phyloP scores from a whole-genome alignment of 2,888 invertebrate genomes.

The Trichopoda pennipes region DNA sequence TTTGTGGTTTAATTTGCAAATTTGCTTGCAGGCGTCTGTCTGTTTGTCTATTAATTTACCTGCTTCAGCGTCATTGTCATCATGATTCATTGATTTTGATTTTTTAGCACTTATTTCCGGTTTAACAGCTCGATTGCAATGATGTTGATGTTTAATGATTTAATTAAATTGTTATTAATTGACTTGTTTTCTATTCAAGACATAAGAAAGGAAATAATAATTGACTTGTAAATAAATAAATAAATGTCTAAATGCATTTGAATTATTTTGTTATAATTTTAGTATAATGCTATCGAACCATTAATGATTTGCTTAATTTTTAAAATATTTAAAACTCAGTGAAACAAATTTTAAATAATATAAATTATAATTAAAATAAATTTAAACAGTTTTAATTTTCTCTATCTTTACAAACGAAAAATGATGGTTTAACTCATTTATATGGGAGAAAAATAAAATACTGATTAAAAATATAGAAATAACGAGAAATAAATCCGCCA shows the following conservation, averaged over 20 bases:
- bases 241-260: slow-evolving; percentile 19
- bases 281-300: slow-evolving; percentile 15
- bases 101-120: slow-evolving; percentile 45
- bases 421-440: too few relatives aligned
- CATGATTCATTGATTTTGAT: slow-evolving; percentile 40
- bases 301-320: neutral
- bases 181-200: slow-evolving; percentile 17
- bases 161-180: slow-evolving; percentile 37
- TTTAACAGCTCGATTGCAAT: slow-evolving; percentile 2
- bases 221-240: neutral
- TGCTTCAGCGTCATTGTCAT: slow-evolving; percentile 28
- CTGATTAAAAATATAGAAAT: too few relatives aligned
- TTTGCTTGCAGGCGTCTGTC: slow-evolving; percentile 19
- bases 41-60: slow-evolving; percentile 22
- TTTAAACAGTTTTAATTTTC: too few relatives aligned
- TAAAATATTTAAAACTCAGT: neutral
- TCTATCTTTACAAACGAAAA: too few relatives aligned
- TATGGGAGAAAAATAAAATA: too few relatives aligned
- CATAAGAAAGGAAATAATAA: slow-evolving; percentile 9
- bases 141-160: slow-evolving; percentile 24
- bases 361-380: neutral
- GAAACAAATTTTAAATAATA: neutral
- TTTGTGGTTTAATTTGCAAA: slow-evolving; percentile 5
- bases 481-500: too few relatives aligned
- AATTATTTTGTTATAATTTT: slow-evolving; percentile 28